Base-by-base conservation (phyloP, 1,140 invertebrate species). In the Drosophila subpulchrella region DNA sequence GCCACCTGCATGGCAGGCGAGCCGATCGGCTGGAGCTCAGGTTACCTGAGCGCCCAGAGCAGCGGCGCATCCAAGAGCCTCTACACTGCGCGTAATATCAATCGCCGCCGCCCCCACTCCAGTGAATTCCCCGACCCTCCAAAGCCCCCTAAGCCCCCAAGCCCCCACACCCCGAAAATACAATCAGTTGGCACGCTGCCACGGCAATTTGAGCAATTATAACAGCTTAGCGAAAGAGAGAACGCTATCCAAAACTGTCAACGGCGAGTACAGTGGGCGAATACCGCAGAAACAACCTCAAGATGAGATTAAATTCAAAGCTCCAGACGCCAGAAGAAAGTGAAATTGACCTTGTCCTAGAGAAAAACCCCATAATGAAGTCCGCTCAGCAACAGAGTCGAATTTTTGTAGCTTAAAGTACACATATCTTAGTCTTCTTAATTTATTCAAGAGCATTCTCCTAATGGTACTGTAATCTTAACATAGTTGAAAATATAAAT, bases 41-140 rank as follows among this genome's bases (percentile, higher is more conserved):
- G 15, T 48, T 34, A 36, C 42, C 56, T 61, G 59, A 53, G 76
- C 75, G 72, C 80, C 75, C 80, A 75, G 50, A 70, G 42, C 56
- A 27, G 56, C 66, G 67, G 76, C 81, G 81, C 80, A 75, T 81
- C 78, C 79, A 74, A 57, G 17, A 32, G 39, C 7, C 39, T 47
- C 56, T 85, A 85, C 82, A 85, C 83, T 88, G 83, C 59, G 79
- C 75, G 53, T 88, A 86, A 85, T 78, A 88, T 65, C 71, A 81
- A 57, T 61, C 54, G 41, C 48, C 36, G 15, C 15, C 36, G 11
- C 12, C 61, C 41, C 72, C 62, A 27, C 42, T 41, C 13, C 48
- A 24, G 8, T 5, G 17, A 44, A 10, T 44, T 60, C 42, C 44
- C 20, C 7, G n/a, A n/a, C 38, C 13, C 13, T 1, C 38, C 12